A percentile compares a stretch with the other conserved stretches of the same genome.
Evolutionary conservation across 2,888 invertebrate species (phyloP).

Genomic region (Coecobrya sp.): DNA sequence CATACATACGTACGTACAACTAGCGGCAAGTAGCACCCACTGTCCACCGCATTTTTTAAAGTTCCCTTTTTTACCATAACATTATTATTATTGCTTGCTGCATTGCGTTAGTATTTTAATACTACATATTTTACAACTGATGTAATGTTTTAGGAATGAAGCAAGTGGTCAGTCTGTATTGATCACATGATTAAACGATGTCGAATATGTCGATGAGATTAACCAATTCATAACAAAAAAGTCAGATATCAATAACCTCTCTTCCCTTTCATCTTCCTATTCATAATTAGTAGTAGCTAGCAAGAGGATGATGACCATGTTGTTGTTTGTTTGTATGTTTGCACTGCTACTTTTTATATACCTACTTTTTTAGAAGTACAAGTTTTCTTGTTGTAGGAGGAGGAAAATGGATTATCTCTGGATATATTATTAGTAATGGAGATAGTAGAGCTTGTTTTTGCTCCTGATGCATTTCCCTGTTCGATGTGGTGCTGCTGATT

Average conservation of each 20-base stretch:
- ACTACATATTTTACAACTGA: too few relatives aligned
- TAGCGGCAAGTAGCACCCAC: not conserved
- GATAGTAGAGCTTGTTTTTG: conserved; percentile 25
- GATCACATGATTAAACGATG: conserved; percentile 42
- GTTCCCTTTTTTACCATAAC: too few relatives aligned
- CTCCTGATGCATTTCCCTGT: conserved; percentile 51
- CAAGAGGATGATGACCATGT: conserved; percentile 3
- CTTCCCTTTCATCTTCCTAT: not conserved
- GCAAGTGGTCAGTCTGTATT: conserved; percentile 29
- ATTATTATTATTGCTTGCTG: too few relatives aligned
- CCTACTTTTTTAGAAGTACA: conserved; percentile 1
- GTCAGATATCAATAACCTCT: conserved; percentile 58
- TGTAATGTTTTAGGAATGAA: not conserved
- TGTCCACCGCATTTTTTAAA: not conserved
- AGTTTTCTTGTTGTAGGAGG: conserved; percentile 25
- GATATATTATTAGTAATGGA: not conserved
- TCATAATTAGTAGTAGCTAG: not conserved
- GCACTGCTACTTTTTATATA: not conserved
- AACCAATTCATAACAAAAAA: conserved; percentile 39
- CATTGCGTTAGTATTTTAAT: too few relatives aligned
- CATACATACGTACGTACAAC: not conserved
- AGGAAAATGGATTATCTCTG: not conserved
- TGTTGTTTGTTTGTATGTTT: conserved; percentile 1
- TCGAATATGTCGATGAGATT: not conserved
- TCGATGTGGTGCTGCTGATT: conserved; percentile 38